These are phyloP conservation scores for Morus bassanus DNA, from an alignment of 2,797 vertebrate species.

Conservation along the genomic window DNA sequence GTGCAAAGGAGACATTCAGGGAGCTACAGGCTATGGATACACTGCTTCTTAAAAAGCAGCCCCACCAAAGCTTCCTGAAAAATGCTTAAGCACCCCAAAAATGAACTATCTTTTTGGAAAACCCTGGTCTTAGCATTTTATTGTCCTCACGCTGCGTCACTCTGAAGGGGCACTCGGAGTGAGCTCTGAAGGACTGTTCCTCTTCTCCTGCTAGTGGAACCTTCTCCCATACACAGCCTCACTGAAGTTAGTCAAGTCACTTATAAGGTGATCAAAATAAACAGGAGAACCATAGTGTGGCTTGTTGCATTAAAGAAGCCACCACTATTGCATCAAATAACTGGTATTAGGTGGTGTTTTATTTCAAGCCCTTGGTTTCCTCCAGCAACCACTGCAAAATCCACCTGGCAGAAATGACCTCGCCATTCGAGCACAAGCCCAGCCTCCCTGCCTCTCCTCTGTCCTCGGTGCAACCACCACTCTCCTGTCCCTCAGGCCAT, in stretches of 20 bases:
- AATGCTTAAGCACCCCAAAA: not conserved
- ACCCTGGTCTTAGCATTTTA: not conserved
- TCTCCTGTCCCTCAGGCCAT: not conserved
- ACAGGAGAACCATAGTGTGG: not conserved
- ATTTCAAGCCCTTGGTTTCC: not conserved
- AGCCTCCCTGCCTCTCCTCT: not conserved
- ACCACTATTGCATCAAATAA: not conserved
- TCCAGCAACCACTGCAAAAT: not conserved
- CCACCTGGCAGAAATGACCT: not conserved
- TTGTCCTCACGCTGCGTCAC: not conserved
- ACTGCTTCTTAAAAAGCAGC: rapidly evolving
- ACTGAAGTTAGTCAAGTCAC: not conserved
- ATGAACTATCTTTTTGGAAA: not conserved
- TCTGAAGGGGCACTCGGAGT: rapidly evolving
- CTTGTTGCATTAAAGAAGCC: not conserved
- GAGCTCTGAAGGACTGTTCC: not conserved
- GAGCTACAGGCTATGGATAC: not conserved
- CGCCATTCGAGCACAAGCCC: not conserved
- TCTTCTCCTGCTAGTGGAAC: not conserved
- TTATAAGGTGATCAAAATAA: not conserved
- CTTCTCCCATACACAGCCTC: not conserved
- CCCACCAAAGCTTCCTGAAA: not conserved
- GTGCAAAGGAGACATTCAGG: not conserved
- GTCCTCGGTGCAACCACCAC: not conserved
- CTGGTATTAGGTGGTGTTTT: not conserved